Evolutionary conservation across 1,140 invertebrate genomes (phyloP).

Genomic region (Pseudachorutes palmiensis): DNA sequence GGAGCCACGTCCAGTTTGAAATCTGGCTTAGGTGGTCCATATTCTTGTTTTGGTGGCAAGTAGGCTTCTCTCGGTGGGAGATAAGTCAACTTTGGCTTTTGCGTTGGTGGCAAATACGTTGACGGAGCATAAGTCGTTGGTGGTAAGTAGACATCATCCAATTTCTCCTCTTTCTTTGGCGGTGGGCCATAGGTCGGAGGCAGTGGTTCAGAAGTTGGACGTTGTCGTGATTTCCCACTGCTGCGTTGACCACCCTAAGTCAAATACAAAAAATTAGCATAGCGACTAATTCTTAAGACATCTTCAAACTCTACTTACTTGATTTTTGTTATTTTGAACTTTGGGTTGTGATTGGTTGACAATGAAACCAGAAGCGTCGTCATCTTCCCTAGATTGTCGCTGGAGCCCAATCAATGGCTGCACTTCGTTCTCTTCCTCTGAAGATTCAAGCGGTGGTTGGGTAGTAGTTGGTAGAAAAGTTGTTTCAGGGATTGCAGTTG

Average conservation of each 20-base stretch:
- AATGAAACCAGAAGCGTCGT: constrained; percentile 8
- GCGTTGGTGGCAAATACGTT: neutral
- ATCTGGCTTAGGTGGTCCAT: neutral
- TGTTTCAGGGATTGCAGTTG: neutral
- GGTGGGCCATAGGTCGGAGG: neutral
- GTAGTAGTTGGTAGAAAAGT: neutral
- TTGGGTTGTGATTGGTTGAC: neutral
- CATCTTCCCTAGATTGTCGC: neutral
- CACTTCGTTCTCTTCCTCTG: neutral
- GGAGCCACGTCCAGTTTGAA: too few species aligned
- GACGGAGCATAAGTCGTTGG: neutral
- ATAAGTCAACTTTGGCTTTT: neutral
- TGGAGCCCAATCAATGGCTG: neutral
- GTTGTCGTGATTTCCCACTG: neutral
- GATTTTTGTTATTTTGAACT: neutral
- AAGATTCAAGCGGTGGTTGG: neutral
- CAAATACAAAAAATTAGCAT: neutral
- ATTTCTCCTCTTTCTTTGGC: neutral
- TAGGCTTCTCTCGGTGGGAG: constrained; percentile 1
- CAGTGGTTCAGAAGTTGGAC: neutral
- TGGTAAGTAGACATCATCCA: constrained; percentile 1
- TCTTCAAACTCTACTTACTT: neutral
- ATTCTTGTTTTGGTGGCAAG: neutral
- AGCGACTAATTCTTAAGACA: neutral
- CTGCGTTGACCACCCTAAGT: too few species aligned